A percentile compares a stretch with the other conserved stretches of the same genome.
Conservation (phyloP, 2,113 vertebrate genomes). For the Platysternon megacephalum region DNA sequence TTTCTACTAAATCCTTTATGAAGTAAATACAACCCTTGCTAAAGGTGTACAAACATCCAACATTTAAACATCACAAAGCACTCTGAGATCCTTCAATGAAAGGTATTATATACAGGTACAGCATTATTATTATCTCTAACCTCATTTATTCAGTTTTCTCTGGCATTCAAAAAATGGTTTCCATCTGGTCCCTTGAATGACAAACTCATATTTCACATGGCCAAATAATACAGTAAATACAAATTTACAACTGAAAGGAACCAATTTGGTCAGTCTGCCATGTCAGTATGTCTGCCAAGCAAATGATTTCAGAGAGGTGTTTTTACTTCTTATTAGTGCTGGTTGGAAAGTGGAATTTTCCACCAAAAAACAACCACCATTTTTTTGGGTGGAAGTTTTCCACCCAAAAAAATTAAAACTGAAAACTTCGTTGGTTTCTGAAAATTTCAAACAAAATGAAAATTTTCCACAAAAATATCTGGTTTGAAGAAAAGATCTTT, state of each 20-base stretch:
- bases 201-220: neutral
- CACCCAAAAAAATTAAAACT: neutral
- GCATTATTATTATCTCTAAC: neutral
- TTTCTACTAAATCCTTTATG: neutral
- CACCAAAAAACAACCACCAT: neutral
- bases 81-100: neutral
- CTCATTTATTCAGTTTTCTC: neutral
- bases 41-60: neutral
- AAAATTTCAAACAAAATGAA: slow-evolving; percentile 41
- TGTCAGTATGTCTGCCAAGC: neutral
- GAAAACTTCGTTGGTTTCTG: slow-evolving; percentile 15
- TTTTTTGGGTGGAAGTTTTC: neutral
- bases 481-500: neutral
- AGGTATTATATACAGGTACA: neutral
- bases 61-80: neutral
- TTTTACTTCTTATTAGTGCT: neutral
- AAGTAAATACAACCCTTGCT: neutral
- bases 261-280: neutral
- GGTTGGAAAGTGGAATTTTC: slow-evolving; percentile 26
- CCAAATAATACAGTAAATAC: neutral
- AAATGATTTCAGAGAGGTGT: slow-evolving; percentile 58
- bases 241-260: slow-evolving; percentile 12
- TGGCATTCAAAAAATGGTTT: neutral
- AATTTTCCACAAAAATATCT: neutral
- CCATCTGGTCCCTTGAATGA: neutral